Percentiles rank a stretch among this genome's conserved stretches.
Evolutionary conservation across 53 echinoderm and acorn worm genomes (phyloP).

Genomic region (Apostichopus leukothele): DNA sequence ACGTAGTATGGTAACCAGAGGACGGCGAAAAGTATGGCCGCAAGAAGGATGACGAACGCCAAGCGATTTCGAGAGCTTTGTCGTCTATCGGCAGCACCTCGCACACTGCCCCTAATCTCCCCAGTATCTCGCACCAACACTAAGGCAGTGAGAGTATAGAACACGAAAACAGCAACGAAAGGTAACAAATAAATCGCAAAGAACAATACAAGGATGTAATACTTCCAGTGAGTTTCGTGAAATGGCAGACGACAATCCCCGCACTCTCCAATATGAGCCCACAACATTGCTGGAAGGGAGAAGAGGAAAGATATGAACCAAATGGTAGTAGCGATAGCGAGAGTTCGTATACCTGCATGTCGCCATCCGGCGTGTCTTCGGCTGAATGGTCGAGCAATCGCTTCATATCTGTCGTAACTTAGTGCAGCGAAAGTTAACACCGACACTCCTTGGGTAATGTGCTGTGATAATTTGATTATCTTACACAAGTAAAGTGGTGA

Average conservation of each 20-base stretch:
- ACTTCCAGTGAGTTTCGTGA: conserved; percentile 27
- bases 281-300: conserved; percentile 62
- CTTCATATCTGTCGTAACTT: conserved; percentile 88
- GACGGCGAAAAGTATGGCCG: conserved; percentile 79
- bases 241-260: conserved; percentile 59
- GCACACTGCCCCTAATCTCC: conserved; percentile 56
- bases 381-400: conserved; percentile 81
- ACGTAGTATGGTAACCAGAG: conserved; percentile 83
- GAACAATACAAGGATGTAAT: conserved; percentile 62
- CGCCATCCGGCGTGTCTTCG: conserved; percentile 68
- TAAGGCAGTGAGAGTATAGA: conserved; percentile 81
- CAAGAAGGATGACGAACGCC: conserved; percentile 83
- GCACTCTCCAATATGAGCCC: conserved; percentile 19
- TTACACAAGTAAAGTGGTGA: conserved; percentile 59
- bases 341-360: conserved; percentile 60
- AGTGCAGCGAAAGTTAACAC: conserved; percentile 82
- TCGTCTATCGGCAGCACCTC: conserved; percentile 74
- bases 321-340: conserved; percentile 62
- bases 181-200: conserved; percentile 74
- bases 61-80: conserved; percentile 75
- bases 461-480: conserved; percentile 62
- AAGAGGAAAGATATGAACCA: conserved; percentile 70
- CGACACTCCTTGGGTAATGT: conserved; percentile 85
- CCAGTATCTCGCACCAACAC: conserved; percentile 63
- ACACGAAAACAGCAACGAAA: conserved; percentile 66